phyloP scores from a whole-genome alignment of 2,797 vertebrate genomes.

The Aselliscus stoliczkanus region DNA sequence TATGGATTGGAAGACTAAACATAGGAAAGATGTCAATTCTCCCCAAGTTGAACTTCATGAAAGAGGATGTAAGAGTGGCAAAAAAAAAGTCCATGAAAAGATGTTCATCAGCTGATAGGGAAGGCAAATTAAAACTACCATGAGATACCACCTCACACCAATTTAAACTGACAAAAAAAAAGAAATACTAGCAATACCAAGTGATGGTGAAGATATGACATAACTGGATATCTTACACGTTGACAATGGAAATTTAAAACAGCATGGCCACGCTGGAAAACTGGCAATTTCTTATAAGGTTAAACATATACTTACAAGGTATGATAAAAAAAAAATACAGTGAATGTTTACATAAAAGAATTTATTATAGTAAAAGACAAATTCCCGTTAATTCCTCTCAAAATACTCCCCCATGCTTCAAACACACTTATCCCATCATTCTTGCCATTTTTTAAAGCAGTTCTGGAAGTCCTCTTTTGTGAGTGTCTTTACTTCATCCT shows the following conservation, averaged over 20 bases:
- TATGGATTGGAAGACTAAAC: background rate
- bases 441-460: too few species aligned
- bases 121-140: background rate
- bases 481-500: too few species aligned
- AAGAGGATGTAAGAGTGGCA: background rate
- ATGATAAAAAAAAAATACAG: too few species aligned
- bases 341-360: too few species aligned
- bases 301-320: background rate
- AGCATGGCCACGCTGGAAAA: background rate
- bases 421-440: too few species aligned
- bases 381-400: too few species aligned
- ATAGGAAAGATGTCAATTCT: background rate
- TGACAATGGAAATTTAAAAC: background rate
- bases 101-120: background rate
- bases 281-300: background rate
- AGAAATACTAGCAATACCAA: background rate
- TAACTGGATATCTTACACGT: background rate
- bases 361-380: too few species aligned
- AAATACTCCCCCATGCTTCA: too few species aligned
- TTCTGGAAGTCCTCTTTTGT: too few species aligned
- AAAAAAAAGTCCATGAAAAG: background rate
- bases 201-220: background rate
- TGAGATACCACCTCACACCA: background rate
- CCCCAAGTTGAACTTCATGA: background rate
- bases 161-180: background rate